phyloP scores from a whole-genome alignment of 35 echinoderm and acorn worm genomes.

The Lytechinus variegatus region DNA sequence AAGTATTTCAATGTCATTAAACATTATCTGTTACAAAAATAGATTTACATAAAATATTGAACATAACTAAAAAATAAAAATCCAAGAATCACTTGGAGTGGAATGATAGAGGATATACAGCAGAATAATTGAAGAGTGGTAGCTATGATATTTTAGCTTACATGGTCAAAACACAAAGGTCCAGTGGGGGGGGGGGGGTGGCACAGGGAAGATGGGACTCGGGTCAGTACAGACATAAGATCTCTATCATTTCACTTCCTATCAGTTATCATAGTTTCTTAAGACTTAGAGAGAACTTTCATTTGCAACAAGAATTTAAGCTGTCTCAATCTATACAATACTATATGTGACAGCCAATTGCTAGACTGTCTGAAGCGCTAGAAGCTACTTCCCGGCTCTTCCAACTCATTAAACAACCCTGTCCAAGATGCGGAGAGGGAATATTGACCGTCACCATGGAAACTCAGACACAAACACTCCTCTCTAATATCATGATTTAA shows the following conservation, averaged over 20 bases:
- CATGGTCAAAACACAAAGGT: not conserved
- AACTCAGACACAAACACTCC: not conserved
- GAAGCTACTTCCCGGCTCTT: not conserved
- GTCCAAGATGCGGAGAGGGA: not conserved
- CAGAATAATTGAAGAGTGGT: not conserved
- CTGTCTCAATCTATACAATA: not conserved
- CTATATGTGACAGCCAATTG: not conserved
- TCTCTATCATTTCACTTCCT: not conserved
- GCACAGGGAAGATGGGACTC: not conserved
- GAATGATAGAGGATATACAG: not conserved
- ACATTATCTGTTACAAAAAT: not conserved
- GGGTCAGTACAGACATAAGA: not conserved
- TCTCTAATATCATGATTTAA: not conserved
- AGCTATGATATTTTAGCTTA: not conserved
- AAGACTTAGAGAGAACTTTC: not conserved
- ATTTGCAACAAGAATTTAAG: not conserved
- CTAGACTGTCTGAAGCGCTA: not conserved
- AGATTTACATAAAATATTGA: too few relatives aligned
- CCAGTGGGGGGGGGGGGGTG: not conserved
- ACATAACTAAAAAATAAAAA: not conserved
- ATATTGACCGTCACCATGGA: not conserved
- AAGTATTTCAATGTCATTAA: not conserved
- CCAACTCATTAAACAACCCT: not conserved
- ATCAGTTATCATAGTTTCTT: not conserved
- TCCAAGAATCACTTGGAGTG: not conserved